These are phyloP conservation scores for Ophion costatus DNA, from an alignment of 2,888 invertebrate species.

Conservation along the genomic window DNA sequence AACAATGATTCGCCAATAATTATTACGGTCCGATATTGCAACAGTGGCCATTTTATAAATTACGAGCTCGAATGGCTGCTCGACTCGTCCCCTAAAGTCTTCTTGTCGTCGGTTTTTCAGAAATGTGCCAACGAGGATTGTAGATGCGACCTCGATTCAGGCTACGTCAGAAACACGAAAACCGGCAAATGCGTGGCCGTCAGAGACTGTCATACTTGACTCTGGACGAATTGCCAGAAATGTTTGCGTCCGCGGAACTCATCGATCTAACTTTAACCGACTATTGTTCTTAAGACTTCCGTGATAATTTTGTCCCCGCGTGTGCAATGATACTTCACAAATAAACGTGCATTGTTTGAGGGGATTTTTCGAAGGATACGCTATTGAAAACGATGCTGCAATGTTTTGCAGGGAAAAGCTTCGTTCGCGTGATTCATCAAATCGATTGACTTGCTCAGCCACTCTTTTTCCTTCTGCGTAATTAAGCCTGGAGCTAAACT, in stretches of 20 bases:
- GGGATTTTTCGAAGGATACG: too few relatives aligned
- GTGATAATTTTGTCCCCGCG: not conserved
- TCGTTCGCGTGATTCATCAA: too few relatives aligned
- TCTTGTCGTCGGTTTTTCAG: slow-evolving; percentile 7
- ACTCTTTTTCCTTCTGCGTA: too few relatives aligned
- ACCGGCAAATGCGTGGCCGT: slow-evolving; percentile 33
- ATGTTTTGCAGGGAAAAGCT: too few relatives aligned
- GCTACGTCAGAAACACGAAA: slow-evolving; percentile 37
- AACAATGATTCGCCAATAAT: too few relatives aligned
- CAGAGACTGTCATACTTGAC: slow-evolving; percentile 1
- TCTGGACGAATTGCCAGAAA: not conserved
- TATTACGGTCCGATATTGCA: not conserved
- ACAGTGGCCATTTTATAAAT: not conserved
- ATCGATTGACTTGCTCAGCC: too few relatives aligned
- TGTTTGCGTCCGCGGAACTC: not conserved
- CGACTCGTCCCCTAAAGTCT: not conserved
- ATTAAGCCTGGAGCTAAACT: too few relatives aligned
- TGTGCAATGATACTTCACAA: not conserved
- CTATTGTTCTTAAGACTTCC: not conserved
- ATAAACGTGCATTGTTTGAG: not conserved
- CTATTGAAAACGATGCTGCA: too few relatives aligned
- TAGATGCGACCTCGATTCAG: slow-evolving; percentile 41
- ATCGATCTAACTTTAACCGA: not conserved
- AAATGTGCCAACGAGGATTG: slow-evolving; percentile 35
- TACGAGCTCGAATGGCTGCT: not conserved